These are phyloP conservation scores for Meda fulgida DNA, from an alignment of 2,797 vertebrate genomes.

Conservation along the genomic window DNA sequence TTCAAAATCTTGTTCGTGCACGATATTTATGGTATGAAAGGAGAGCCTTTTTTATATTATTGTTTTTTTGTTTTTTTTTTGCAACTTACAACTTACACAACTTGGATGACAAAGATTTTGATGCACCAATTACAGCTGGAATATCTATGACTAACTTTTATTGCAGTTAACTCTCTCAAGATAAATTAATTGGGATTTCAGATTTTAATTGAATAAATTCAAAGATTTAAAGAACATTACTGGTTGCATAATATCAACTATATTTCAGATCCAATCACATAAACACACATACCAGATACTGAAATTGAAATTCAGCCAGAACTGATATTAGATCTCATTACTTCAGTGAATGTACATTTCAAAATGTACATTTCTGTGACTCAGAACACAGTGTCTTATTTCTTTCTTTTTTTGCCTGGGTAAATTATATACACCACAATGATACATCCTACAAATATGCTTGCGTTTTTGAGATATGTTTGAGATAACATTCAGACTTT, in stretches of 20 bases:
- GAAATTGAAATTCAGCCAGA: background rate
- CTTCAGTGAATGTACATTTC: background rate
- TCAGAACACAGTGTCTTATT: background rate
- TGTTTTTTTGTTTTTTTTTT: background rate
- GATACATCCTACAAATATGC: background rate
- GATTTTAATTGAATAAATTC: too few relatives aligned
- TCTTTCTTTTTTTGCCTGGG: too few relatives aligned
- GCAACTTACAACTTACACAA: background rate
- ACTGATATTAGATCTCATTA: background rate
- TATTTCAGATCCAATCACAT: background rate
- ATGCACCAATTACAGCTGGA: background rate
- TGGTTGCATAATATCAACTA: constrained; percentile 10
- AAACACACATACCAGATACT: background rate
- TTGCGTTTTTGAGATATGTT: constrained; percentile 20
- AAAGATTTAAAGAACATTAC: constrained; percentile 13
- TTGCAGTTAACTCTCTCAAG: background rate
- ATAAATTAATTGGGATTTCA: background rate
- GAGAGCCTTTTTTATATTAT: background rate
- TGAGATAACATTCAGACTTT: constrained; percentile 11
- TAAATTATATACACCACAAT: constrained; percentile 3
- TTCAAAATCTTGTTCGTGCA: background rate
- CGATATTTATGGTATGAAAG: background rate
- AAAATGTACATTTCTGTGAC: background rate
- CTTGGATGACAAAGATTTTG: background rate
- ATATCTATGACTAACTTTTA: background rate